Evolutionary conservation across 2,888 invertebrate species (phyloP).

Genomic region (Campaea margaritaria): DNA sequence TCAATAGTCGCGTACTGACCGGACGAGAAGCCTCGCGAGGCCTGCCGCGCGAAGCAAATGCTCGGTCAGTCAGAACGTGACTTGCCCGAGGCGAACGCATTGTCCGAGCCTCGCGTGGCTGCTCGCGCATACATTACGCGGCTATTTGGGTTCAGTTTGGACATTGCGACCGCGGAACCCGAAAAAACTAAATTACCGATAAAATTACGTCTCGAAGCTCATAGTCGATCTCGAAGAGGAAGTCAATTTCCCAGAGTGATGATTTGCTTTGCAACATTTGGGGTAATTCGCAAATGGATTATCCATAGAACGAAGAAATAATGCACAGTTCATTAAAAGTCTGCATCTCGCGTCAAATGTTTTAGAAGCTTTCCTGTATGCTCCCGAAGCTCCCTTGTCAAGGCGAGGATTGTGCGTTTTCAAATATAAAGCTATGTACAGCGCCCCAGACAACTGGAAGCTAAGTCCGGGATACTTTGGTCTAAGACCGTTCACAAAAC

Average conservation of each 20-base stretch:
- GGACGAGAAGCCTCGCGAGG: too few species aligned
- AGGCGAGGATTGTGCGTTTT: constrained; percentile 79
- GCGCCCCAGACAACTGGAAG: constrained; percentile 77
- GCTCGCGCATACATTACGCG: too few species aligned
- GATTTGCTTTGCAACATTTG: constrained; percentile 51
- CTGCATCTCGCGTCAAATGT: constrained; percentile 69
- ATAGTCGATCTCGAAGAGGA: constrained; percentile 42
- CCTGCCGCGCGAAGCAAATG: too few species aligned
- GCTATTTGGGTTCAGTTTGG: too few species aligned
- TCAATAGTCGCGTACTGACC: too few species aligned
- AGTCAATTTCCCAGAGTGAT: constrained; percentile 43
- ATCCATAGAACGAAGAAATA: constrained; percentile 77
- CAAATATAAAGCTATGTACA: constrained; percentile 84
- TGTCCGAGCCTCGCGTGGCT: too few species aligned
- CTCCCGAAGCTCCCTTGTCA: constrained; percentile 49
- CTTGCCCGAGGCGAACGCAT: too few species aligned
- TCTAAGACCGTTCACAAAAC: constrained; percentile 77
- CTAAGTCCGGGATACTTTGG: constrained; percentile 87
- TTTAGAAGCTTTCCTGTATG: constrained; percentile 69
- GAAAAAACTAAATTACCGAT: not conserved
- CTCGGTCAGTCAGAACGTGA: too few species aligned
- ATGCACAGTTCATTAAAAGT: constrained; percentile 67
- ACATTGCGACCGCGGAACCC: too few species aligned
- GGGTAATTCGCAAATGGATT: constrained; percentile 85
- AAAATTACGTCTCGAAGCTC: constrained; percentile 21